Conservation (phyloP, 1,140 invertebrate species). For the Brachionus plicatilis region DNA sequence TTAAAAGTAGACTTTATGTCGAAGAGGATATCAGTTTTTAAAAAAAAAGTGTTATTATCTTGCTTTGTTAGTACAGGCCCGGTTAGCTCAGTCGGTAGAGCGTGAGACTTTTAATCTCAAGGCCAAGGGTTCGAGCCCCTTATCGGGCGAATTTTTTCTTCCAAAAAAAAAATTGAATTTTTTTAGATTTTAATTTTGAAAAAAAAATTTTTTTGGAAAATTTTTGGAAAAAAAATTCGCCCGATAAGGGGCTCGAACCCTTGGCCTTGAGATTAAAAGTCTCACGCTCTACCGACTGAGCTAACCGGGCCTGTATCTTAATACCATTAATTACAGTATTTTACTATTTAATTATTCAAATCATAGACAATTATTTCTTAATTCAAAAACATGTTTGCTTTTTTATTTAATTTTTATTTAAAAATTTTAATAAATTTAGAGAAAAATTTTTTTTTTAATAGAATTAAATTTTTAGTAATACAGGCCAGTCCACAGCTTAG, state of each 20-base stretch:
- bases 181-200: not conserved
- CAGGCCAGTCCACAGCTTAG: not conserved
- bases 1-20: not conserved
- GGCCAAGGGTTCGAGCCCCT: not conserved
- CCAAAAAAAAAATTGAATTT: not conserved
- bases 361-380: not conserved
- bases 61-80: not conserved
- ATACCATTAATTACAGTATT: not conserved
- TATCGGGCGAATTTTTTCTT: not conserved
- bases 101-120: not conserved
- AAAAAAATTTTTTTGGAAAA: not conserved
- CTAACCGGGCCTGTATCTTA: not conserved
- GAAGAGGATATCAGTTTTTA: not conserved
- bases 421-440: not conserved
- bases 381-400: not conserved
- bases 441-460: not conserved
- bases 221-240: not conserved
- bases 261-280: conserved; percentile 35
- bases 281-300: conserved; percentile 33
- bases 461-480: too few relatives aligned
- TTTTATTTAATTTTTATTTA: not conserved
- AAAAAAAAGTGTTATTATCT: not conserved
- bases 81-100: not conserved
- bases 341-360: not conserved
- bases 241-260: conserved; percentile 33